Evolutionary conservation across 2,888 invertebrate genomes (phyloP).

Genomic region (Andrena dorsata): DNA sequence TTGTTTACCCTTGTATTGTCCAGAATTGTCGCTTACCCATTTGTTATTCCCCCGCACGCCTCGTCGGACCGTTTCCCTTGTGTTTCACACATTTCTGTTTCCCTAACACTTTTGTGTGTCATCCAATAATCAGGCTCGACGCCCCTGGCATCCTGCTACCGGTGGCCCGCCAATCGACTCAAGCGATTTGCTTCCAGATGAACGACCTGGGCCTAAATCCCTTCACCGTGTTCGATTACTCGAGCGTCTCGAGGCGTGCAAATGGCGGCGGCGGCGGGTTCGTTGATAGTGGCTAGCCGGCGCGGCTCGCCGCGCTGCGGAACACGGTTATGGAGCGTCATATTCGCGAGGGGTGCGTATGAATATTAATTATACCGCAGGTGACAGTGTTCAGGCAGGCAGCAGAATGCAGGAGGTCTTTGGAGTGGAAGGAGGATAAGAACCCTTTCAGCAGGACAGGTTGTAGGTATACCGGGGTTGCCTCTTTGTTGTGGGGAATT

Average conservation of each 20-base stretch:
- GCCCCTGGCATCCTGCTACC: slow-evolving; percentile 80
- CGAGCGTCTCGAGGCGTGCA: background rate
- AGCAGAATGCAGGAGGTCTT: slow-evolving; percentile 78
- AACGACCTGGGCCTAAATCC: slow-evolving; percentile 3
- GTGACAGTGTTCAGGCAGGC: slow-evolving; percentile 82
- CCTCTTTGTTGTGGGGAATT: background rate
- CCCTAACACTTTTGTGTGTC: slow-evolving; percentile 84
- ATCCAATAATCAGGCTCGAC: slow-evolving; percentile 80
- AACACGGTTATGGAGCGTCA: slow-evolving; percentile 49
- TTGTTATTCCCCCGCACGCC: slow-evolving; percentile 2
- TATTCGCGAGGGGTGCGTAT: slow-evolving; percentile 73
- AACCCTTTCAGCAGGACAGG: slow-evolving; percentile 24
- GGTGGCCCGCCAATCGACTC: slow-evolving; percentile 75
- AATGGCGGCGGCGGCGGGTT: background rate
- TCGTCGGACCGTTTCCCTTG: background rate
- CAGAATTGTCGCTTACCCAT: slow-evolving; percentile 54
- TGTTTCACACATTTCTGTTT: slow-evolving; percentile 77
- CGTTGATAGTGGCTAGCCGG: background rate
- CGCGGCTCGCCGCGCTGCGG: background rate
- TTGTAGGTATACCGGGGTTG: background rate
- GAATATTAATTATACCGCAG: slow-evolving; percentile 84
- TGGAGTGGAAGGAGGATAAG: slow-evolving; percentile 67
- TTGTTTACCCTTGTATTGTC: slow-evolving; percentile 85
- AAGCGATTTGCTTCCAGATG: slow-evolving; percentile 71
- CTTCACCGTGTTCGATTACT: background rate